Base-by-base conservation (phyloP, 2,888 invertebrate species). In the Macroteleia sp. region DNA sequence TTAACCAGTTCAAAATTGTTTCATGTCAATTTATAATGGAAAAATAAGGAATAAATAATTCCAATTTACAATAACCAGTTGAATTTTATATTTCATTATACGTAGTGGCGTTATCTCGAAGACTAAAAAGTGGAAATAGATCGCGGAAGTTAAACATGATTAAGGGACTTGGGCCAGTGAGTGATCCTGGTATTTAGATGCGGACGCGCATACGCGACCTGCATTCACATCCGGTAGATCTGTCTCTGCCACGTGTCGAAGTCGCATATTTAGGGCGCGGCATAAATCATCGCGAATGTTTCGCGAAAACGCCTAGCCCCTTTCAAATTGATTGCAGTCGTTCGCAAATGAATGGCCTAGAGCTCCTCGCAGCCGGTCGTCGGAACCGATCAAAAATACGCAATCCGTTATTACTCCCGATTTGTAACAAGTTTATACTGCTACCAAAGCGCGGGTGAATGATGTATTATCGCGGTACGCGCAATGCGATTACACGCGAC, bases 301-400 rank as follows among this genome's bases (percentile, higher is more conserved):
- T 69, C 44, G 44, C 62, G 62, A 54, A 41, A 75, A 56, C 36
- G 56, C 25, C 36, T 32, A 39, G 48, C 34, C 39, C 67, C 61
- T 66, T 61, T 71, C 59, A 71, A 77, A 77, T 77, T 77, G 77
- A 77, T 77, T 71, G 50, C 71, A 61, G 46, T 62, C 39, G 62
- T 61, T 56, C 42, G 75, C 42, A 76, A 76, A 76, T 56, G 69
- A 76, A 76, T 70, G 70, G 50, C 41, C 57, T 39, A 41, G 8
- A 17, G 39, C 19, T 66, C 52, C 17, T 50, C 50, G 46, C 59
- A 46, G 44, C 39, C 44, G 50, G 30, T 41, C 50, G 16, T 34
- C 66, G 50, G 57, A 59, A 59, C 64, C 66, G 66, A 79, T 70
- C 70, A 79, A 79, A 75, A 78, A 78, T 70, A 54, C 78, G 70